Evolutionary conservation across 2,888 invertebrate genomes (phyloP), one percentile per base, ranked within the genome.

Genomic region (Suillia variegata): DNA sequence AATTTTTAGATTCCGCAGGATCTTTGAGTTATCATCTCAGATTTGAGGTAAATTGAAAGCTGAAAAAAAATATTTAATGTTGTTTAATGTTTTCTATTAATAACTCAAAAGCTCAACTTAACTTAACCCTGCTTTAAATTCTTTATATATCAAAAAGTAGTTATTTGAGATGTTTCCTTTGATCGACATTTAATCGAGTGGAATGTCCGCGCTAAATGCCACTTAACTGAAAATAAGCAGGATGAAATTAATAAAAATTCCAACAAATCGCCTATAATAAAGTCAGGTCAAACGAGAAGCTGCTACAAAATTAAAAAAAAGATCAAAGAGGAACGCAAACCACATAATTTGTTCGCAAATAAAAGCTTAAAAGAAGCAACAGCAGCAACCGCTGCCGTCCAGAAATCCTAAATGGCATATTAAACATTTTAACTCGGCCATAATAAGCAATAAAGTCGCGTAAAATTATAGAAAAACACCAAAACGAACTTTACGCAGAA

Each of bases 401-500:
- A 51, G 31, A 49, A 58, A 54, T 22, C 48, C 31, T 5, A 20
- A 45, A 45, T 45, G 45, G 18, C 20, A 45, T 45, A 45, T 45
- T 45, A 45, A 45, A 45, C 20, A 18, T 45, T 45, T 45, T 45
- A 45, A 45, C 45, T 45, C 18, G 45, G 45, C 20, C 45, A 45
- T 45, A 45, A 45, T 45, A 45, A 45, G n/a, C 45, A 45, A 45
- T 18, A 45, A 45, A 17, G 45, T 45, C 45, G 13, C 20, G 8
- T 45, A 18, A 18, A 45, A 45, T 45, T 45, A 45, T 45, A 45
- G 45, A 45, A 45, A 38, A 38, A 38, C 38, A 38, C 6, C 38
- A 38, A 38, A 38, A 38, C 17, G 18, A 45, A 45, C 18, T 45
- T n/a, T 18, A 45, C 18, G 12, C 50, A 48, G 12, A 22, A n/a